Percentiles rank a stretch among this genome's conserved stretches.
phyloP scores from a whole-genome alignment of 2,888 invertebrate genomes.

The Drosophila mulleri region DNA sequence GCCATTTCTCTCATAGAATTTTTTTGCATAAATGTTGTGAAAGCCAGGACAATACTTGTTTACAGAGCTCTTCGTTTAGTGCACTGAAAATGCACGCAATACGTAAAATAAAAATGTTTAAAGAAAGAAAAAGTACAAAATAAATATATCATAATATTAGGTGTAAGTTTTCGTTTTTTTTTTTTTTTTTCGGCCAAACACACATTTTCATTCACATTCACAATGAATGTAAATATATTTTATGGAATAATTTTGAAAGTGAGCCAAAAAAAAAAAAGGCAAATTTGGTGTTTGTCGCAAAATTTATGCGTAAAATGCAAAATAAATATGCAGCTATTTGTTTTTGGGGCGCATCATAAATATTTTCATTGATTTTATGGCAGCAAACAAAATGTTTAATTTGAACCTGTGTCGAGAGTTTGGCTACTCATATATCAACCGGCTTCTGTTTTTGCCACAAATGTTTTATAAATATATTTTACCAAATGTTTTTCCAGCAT shows the following conservation, averaged over 20 bases:
- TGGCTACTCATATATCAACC: neutral
- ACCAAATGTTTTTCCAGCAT: slow-evolving; percentile 8
- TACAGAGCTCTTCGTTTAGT: slow-evolving; percentile 51
- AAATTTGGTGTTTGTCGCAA: slow-evolving; percentile 29
- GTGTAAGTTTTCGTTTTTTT: slow-evolving; percentile 12
- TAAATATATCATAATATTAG: slow-evolving; percentile 30
- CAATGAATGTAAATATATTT: neutral
- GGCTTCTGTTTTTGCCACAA: neutral
- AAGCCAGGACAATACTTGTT: slow-evolving; percentile 54
- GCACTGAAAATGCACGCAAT: slow-evolving; percentile 32
- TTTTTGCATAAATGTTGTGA: slow-evolving; percentile 35
- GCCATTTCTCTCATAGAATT: slow-evolving; percentile 32
- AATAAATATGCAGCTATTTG: slow-evolving; percentile 63
- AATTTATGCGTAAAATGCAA: slow-evolving; percentile 58
- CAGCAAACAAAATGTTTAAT: slow-evolving; percentile 53
- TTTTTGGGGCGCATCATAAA: slow-evolving; percentile 57
- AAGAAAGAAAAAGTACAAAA: slow-evolving; percentile 4
- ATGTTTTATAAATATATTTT: slow-evolving; percentile 16
- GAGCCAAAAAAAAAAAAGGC: neutral
- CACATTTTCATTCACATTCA: neutral
- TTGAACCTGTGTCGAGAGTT: slow-evolving; percentile 35
- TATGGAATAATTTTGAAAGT: slow-evolving; percentile 41
- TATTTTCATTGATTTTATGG: slow-evolving; percentile 74
- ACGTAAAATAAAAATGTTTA: slow-evolving; percentile 1
- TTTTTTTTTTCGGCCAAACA: neutral